Base-by-base conservation (phyloP, 2,888 invertebrate genomes). In the Chloroclysta siterata region DNA sequence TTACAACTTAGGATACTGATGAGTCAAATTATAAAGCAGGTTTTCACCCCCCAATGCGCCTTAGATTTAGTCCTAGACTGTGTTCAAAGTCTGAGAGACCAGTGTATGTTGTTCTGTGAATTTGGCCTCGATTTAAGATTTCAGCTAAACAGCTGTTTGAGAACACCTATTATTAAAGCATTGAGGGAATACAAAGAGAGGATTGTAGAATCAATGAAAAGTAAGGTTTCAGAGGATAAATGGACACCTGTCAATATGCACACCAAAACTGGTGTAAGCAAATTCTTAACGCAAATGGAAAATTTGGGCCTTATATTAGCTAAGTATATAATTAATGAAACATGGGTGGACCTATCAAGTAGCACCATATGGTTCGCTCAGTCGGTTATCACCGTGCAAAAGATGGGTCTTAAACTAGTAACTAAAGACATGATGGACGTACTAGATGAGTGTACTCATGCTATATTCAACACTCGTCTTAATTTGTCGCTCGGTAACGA, bases 91-190 rank as follows among this genome's bases (percentile, higher is more conserved):
- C 95, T 98, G 29, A 94, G 97, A 75, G 94, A 94, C 64, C 96
- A 97, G 77, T 97, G 97, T 73, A 79, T 73, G 66, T 77, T 92
- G 74, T 89, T 94, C 79, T 95, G 94, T 79, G 93, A 95, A 77
- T 92, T 95, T 74, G 99, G 99, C 0, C 94, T 99, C 75, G 99
- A 99, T 90, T 93, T 99, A 63, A 95, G 97, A 70, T 99, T 98
- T 86, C 97, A 98, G 82, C 94, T 99, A 75, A 97, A 99, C 81
- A 97, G 97, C 28, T 95, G 97, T 68, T 90, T 99, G 64, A 94
- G 97, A 68, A 94, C 94, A 11, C 96, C 97, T 0, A 92, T 98
- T 54, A 95, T 95, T 48, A 95, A 95, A 86, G 95, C 96, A 22
- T 90, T 98, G 64, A 94, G 94, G 73, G 97, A 97, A 75, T 95